A percentile compares a stretch with the other conserved stretches of the same genome.
phyloP scores from a whole-genome alignment of 23 tunicate species.

The Corella eumyota region DNA sequence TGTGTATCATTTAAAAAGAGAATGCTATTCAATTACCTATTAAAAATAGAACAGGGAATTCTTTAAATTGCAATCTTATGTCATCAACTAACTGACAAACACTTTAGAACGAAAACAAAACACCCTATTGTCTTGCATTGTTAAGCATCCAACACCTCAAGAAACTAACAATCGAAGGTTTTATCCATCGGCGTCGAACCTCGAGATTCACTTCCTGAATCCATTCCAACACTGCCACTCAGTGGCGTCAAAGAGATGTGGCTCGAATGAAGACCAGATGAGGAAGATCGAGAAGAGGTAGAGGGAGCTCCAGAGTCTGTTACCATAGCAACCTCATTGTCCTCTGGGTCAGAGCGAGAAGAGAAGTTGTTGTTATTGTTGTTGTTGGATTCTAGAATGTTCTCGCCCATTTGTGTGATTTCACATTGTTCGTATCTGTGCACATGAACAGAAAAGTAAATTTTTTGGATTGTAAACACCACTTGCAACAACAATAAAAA shows the following conservation, averaged over 20 bases:
- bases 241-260: constrained; percentile 33
- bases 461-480: not conserved
- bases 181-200: constrained; percentile 32
- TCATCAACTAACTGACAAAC: too few relatives aligned
- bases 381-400: not conserved
- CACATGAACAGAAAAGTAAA: not conserved
- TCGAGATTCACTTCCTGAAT: constrained; percentile 52
- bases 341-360: constrained; percentile 42
- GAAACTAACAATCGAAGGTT: too few relatives aligned
- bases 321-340: constrained; percentile 91
- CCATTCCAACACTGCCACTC: constrained; percentile 28
- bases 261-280: constrained; percentile 19
- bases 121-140: too few relatives aligned
- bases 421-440: not conserved
- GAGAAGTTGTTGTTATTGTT: not conserved
- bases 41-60: too few relatives aligned
- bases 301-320: constrained; percentile 30
- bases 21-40: too few relatives aligned
- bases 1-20: too few relatives aligned
- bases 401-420: too few relatives aligned
- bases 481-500: too few relatives aligned
- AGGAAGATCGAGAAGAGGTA: constrained; percentile 34
- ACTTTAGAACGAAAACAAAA: too few relatives aligned
- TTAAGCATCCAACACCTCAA: too few relatives aligned
- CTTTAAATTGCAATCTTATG: too few relatives aligned